Base-by-base conservation (phyloP, 2,797 vertebrate species). In the Salarias fasciatus region DNA sequence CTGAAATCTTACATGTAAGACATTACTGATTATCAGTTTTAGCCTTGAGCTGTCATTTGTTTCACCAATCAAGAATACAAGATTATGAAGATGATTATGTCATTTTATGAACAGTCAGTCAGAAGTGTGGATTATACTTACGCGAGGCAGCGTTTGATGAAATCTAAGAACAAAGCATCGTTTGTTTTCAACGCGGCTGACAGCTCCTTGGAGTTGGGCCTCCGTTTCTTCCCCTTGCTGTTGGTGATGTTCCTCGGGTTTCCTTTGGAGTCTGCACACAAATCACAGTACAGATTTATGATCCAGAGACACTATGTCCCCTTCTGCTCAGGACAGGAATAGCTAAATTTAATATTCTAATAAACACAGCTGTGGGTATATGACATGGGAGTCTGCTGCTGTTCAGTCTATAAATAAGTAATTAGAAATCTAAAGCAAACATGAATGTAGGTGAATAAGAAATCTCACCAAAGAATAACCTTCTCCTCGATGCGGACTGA, bases 401-500 rank as follows among this genome's bases (percentile, higher is more conserved):
- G 15, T 29, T 14, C 1, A 12, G 4, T 46, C 18, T 24, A 24
- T 24, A 24, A 24, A 24, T 2, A 3, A 24, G 24, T 24, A 24
- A 24, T 24, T 2, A 24, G 2, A n/a, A n/a, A 9, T 35, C 4
- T 5, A 9, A 6, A 35, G 33, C 9, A 9, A 35, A 6, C 9
- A 6, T 35, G 8, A 31, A 8, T 33, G 35, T 24, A 24, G 18
- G 2, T 46, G 6, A 53, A 58, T 3, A 31, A 33, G 29, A 6
- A n/a, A 44, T 79, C 92, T 94, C 88, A 98, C 96, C 97, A 31
- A 97, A 98, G 89, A 98, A 98, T 0, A 92, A 86, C 77, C 91
- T 90, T 79, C 79, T 94, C 81, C 96, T 92, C 8, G 96, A 94
- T 0, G 96, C 93, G 5, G 86, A 94, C 86, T 97, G 94, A 71